Evolutionary conservation across 2,797 vertebrate species (phyloP).

Genomic region (Rachycentron canadum): DNA sequence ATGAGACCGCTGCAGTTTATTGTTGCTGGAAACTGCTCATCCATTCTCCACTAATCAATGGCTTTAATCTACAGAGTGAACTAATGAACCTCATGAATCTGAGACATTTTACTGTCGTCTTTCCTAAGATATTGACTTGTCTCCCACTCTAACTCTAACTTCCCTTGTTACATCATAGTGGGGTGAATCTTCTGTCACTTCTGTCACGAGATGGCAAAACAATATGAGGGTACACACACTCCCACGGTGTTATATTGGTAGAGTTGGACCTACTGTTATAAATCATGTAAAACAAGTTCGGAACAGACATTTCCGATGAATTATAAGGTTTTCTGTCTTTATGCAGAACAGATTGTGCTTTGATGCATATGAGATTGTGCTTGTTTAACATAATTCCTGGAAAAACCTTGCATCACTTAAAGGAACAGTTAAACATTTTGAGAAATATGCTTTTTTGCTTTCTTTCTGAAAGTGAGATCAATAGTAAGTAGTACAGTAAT

Average conservation of each 20-base stretch:
- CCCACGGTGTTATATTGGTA: background rate
- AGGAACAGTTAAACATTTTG: slow-evolving; percentile 2
- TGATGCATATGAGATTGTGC: slow-evolving; percentile 20
- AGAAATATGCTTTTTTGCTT: background rate
- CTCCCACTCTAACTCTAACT: background rate
- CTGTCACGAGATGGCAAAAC: slow-evolving; percentile 16
- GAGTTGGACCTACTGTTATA: slow-evolving; percentile 2
- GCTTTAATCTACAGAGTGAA: slow-evolving; percentile 39
- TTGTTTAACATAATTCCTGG: slow-evolving; percentile 30
- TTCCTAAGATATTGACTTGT: slow-evolving; percentile 19
- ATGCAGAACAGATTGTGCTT: slow-evolving; percentile 16
- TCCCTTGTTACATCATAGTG: slow-evolving; percentile 14
- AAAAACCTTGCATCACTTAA: background rate
- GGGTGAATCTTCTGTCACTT: slow-evolving; percentile 27
- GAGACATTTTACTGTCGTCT: slow-evolving; percentile 26
- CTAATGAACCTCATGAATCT: slow-evolving; percentile 34
- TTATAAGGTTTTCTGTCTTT: slow-evolving; percentile 19
- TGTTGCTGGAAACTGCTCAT: slow-evolving; percentile 11
- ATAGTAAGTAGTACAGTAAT: slow-evolving; percentile 5
- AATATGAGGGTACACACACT: slow-evolving; percentile 7
- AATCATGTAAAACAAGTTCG: slow-evolving; percentile 31
- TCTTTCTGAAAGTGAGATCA: slow-evolving; percentile 5
- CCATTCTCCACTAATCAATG: slow-evolving; percentile 46
- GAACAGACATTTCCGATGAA: slow-evolving; percentile 10
- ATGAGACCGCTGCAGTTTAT: slow-evolving; percentile 17